Percentiles rank a stretch among this genome's conserved stretches.
These are phyloP conservation scores for Talpa occidentalis DNA, from an alignment of 2,113 vertebrate species.

Conservation along the genomic window DNA sequence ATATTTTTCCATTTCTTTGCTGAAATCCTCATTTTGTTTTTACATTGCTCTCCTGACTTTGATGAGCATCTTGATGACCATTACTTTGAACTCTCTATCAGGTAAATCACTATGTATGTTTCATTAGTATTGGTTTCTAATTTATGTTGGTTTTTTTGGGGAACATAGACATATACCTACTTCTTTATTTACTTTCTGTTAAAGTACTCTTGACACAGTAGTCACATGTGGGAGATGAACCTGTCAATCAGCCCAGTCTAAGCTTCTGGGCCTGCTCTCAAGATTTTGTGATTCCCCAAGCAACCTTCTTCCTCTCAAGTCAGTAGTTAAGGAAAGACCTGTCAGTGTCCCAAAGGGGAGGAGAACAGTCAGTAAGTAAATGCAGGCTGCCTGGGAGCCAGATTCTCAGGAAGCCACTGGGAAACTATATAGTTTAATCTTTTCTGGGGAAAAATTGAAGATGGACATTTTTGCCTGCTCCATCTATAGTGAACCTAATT, in stretches of 20 bases:
- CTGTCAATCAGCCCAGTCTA: neutral
- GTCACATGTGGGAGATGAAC: neutral
- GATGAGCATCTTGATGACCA: neutral
- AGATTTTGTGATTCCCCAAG: neutral
- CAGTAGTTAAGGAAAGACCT: neutral
- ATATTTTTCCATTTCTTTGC: neutral
- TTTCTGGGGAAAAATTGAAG: neutral
- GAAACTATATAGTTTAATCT: neutral
- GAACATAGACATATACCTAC: neutral
- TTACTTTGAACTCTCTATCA: neutral
- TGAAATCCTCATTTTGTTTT: neutral
- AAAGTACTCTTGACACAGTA: neutral
- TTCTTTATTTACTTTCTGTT: neutral
- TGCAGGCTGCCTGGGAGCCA: neutral
- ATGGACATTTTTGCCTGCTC: neutral
- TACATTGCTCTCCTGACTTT: neutral
- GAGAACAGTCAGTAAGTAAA: neutral
- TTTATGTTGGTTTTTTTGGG: neutral
- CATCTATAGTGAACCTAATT: neutral
- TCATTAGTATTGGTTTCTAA: neutral
- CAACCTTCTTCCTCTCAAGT: neutral
- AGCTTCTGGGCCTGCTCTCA: neutral
- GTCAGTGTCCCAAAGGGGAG: neutral
- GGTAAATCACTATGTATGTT: neutral
- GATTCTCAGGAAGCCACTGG: neutral